phyloP scores from a whole-genome alignment of 1,140 invertebrate genomes.

The Drosophila suzukii region DNA sequence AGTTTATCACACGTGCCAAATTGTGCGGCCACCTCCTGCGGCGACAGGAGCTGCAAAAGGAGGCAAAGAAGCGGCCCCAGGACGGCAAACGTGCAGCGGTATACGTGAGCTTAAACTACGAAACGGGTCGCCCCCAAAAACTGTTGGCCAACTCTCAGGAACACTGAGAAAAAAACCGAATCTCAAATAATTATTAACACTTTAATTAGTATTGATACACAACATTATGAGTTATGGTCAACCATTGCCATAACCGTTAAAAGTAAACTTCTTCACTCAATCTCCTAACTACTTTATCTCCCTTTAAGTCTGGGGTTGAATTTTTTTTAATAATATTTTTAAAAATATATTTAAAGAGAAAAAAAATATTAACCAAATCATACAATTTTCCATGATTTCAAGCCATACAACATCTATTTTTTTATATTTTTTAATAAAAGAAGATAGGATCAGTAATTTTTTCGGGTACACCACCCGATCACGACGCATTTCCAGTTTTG shows the following conservation, averaged over 20 bases:
- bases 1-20: slow-evolving; percentile 82
- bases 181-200: too few relatives aligned
- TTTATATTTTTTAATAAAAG: too few relatives aligned
- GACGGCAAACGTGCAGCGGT: slow-evolving; percentile 57
- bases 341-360: too few relatives aligned
- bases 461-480: background rate
- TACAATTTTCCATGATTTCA: background rate
- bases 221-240: too few relatives aligned
- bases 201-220: too few relatives aligned
- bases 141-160: background rate
- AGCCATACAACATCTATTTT: too few relatives aligned
- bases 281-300: too few relatives aligned
- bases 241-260: too few relatives aligned
- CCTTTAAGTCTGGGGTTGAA: too few relatives aligned
- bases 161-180: slow-evolving; percentile 6
- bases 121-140: slow-evolving; percentile 16
- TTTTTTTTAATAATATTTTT: too few relatives aligned
- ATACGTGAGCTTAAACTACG: slow-evolving; percentile 66
- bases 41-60: slow-evolving; percentile 34
- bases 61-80: slow-evolving; percentile 3
- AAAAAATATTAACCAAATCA: too few relatives aligned
- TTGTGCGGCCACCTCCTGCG: slow-evolving; percentile 71
- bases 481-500: slow-evolving; percentile 50
- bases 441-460: slow-evolving; percentile 1
- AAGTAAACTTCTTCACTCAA: too few relatives aligned